Base-by-base conservation (phyloP, 2,888 invertebrate species). In the Apeira syringaria region DNA sequence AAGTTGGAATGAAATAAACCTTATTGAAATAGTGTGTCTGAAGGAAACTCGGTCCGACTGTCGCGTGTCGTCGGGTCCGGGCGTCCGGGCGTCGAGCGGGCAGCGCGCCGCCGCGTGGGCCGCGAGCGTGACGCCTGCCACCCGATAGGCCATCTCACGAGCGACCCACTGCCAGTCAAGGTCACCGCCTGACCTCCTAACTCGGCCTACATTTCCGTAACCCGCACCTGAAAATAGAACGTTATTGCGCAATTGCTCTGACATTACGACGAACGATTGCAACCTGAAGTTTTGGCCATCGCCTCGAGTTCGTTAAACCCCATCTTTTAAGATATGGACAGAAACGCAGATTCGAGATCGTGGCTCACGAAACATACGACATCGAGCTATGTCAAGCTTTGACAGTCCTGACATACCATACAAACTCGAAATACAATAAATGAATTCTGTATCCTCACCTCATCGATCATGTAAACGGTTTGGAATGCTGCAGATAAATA, bases 91-190 rank as follows among this genome's bases (percentile, higher is more conserved):
- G 9, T 2, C 24, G 1, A 9, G 49, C 46, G 47, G 30, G 43
- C 39, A 47, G 51, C 47, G 25, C 5, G 32, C 25, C 38, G 45
- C 33, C 43, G 50, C 47, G 61, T 59, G 69, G 74, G 65, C 73
- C 61, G 71, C 77, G 84, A 78, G 84, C 87, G 87, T 89, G 86
- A 88, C 87, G 88, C 77, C 84, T 85, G 81, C 87, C 83, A 86
- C 74, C 82, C 81, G 85, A 87, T 86, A 87, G 84, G 79, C 80
- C 81, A 85, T 83, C 88, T 87, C 85, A 88, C 89, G 87, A 88
- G 67, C 82, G 88, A 79, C 89, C 84, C 64, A 85, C 86, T 87
- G 86, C 59, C 68, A 65, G 53, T 67, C 88, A 89, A 88, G 89
- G 88, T 88, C 86, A 86, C 78, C 72, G 75, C 58, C 66, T 86